Evolutionary conservation across 2,888 invertebrate species (phyloP).

Genomic region (Chloroclystis v-ata): DNA sequence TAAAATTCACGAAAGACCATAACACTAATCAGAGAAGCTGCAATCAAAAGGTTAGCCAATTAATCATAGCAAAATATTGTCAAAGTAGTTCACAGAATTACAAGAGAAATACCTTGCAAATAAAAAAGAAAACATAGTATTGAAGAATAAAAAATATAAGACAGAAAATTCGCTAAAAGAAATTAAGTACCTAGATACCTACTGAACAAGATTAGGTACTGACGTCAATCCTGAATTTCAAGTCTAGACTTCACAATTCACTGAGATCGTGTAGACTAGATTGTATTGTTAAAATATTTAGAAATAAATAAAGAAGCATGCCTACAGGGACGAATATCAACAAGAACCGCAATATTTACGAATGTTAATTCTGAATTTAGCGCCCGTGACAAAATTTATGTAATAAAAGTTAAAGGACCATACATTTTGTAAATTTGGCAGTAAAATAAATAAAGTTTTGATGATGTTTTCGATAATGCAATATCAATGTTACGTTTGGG

Average conservation of each 20-base stretch:
- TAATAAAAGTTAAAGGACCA: slow-evolving; percentile 5
- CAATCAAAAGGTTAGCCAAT: background rate
- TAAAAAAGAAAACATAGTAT: no score
- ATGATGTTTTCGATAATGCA: slow-evolving; percentile 9
- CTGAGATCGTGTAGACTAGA: background rate
- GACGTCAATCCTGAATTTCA: slow-evolving; percentile 3
- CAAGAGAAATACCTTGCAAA: no score
- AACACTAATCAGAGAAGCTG: background rate
- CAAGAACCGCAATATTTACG: slow-evolving; percentile 6
- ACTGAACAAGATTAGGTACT: background rate
- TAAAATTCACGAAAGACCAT: slow-evolving; percentile 24
- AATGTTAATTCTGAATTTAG: slow-evolving; percentile 7
- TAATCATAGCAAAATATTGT: background rate
- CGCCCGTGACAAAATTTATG: slow-evolving; percentile 6
- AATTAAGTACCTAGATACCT: background rate
- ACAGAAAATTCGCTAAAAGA: background rate
- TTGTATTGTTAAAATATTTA: background rate
- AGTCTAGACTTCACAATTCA: slow-evolving; percentile 7
- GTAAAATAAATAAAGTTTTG: slow-evolving; percentile 6
- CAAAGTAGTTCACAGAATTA: no score
- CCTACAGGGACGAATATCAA: slow-evolving; percentile 14
- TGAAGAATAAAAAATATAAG: background rate
- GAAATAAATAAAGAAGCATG: slow-evolving; percentile 8
- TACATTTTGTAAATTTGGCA: slow-evolving; percentile 7
- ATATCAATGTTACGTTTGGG: slow-evolving; percentile 14